phyloP scores from a whole-genome alignment of 2,888 invertebrate species.

The Arge pagana region DNA sequence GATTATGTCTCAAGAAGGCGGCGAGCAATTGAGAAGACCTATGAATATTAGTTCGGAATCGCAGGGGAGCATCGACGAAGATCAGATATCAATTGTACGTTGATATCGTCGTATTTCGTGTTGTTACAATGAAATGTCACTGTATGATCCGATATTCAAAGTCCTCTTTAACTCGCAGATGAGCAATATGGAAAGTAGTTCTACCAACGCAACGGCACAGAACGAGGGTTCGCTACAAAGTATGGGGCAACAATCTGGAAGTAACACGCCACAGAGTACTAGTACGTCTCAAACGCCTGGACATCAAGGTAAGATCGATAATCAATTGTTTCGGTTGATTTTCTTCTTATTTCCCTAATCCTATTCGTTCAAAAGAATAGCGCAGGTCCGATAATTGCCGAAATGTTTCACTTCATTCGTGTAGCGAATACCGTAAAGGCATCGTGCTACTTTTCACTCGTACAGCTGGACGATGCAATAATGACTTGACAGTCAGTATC shows the following conservation, averaged over 20 bases:
- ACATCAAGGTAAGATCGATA: conserved; percentile 50
- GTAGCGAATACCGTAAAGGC: too few species aligned
- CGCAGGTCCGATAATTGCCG: too few species aligned
- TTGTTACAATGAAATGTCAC: too few species aligned
- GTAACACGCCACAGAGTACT: conserved; percentile 46
- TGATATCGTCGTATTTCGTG: too few species aligned
- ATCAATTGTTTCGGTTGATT: too few species aligned
- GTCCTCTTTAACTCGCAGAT: conserved; percentile 42
- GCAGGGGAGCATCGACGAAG: conserved; percentile 53
- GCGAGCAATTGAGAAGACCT: conserved; percentile 46
- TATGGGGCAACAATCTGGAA: conserved; percentile 48
- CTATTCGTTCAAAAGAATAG: too few species aligned
- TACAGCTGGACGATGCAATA: too few species aligned
- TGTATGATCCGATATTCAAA: too few species aligned
- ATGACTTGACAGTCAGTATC: too few species aligned
- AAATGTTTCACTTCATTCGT: too few species aligned
- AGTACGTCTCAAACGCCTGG: conserved; percentile 47
- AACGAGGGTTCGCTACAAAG: conserved; percentile 51
- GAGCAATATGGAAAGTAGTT: conserved; percentile 54
- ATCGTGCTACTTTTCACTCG: too few species aligned
- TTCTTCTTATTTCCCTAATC: too few species aligned
- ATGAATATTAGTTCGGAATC: conserved; percentile 49
- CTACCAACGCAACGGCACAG: conserved; percentile 48
- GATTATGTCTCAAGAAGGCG: conserved; percentile 44
- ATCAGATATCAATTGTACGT: conserved; percentile 53